Conservation (phyloP, 2,797 vertebrate genomes). For the Rachycentron canadum region DNA sequence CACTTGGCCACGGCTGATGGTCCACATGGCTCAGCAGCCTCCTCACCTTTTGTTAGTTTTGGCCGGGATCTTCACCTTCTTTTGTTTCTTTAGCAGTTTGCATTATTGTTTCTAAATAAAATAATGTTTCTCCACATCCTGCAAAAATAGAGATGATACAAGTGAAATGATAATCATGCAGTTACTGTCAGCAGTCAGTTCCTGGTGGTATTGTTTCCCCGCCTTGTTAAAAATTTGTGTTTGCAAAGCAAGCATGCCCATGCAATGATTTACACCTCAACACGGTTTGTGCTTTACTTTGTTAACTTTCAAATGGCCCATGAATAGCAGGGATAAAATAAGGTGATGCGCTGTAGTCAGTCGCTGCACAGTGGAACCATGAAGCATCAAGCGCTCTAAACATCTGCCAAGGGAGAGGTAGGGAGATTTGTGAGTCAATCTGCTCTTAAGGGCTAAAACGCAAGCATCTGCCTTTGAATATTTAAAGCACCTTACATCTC, state of each 20-base stretch:
- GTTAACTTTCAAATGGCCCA: slow-evolving; percentile 46
- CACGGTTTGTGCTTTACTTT: slow-evolving; percentile 32
- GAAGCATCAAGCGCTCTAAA: slow-evolving; percentile 66
- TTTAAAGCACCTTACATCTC: slow-evolving; percentile 66
- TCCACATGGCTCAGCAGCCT: too few species aligned
- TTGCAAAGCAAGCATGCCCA: background rate
- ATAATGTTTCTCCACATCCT: too few species aligned
- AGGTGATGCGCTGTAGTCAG: slow-evolving; percentile 50
- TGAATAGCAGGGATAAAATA: slow-evolving; percentile 52
- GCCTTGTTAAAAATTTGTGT: background rate
- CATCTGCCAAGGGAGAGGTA: slow-evolving; percentile 68
- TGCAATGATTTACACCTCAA: slow-evolving; percentile 21
- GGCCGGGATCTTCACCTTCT: too few species aligned
- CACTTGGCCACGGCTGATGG: too few species aligned
- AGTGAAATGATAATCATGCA: background rate
- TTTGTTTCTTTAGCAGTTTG: too few species aligned
- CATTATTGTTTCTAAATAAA: too few species aligned
- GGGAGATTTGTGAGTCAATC: slow-evolving; percentile 73
- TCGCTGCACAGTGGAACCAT: slow-evolving; percentile 54
- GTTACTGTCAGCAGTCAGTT: background rate
- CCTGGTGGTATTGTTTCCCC: background rate
- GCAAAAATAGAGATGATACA: background rate
- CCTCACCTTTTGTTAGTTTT: too few species aligned
- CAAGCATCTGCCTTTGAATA: slow-evolving; percentile 72
- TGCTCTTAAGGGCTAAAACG: slow-evolving; percentile 68